These are phyloP conservation scores for Didymodactylos carnosus DNA, from an alignment of 2,888 invertebrate species.

Conservation along the genomic window DNA sequence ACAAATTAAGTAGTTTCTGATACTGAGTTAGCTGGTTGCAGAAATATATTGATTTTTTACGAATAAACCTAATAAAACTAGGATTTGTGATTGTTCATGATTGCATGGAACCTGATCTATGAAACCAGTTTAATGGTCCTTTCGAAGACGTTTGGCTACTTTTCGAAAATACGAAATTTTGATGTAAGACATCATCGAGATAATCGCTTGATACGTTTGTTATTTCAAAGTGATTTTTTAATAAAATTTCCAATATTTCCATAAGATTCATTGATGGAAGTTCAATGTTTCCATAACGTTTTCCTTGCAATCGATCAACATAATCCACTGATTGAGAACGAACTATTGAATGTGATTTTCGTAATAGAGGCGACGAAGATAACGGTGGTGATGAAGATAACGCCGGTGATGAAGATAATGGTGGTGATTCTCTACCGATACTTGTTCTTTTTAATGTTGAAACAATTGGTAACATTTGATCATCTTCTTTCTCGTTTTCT, in stretches of 20 bases:
- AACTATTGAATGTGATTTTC: background rate
- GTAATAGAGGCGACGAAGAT: background rate
- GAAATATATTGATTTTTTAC: no score
- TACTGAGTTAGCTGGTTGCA: no score
- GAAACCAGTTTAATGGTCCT: no score
- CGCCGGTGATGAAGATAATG: background rate
- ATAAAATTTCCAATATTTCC: background rate
- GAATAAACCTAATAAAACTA: no score
- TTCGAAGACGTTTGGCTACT: no score
- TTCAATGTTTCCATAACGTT: background rate
- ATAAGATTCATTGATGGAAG: background rate
- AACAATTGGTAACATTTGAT: no score
- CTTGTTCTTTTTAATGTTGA: background rate
- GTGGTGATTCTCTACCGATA: no score
- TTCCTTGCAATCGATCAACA: background rate
- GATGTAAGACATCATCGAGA: background rate
- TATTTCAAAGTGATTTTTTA: background rate
- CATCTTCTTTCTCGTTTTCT: no score
- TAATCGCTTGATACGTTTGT: background rate
- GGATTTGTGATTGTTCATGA: no score
- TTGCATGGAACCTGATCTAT: no score
- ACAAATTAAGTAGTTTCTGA: no score
- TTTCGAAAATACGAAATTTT: background rate
- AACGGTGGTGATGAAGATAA: background rate
- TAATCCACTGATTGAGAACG: background rate